Conservation (phyloP, 2,888 invertebrate species). For the Biston betularia region DNA sequence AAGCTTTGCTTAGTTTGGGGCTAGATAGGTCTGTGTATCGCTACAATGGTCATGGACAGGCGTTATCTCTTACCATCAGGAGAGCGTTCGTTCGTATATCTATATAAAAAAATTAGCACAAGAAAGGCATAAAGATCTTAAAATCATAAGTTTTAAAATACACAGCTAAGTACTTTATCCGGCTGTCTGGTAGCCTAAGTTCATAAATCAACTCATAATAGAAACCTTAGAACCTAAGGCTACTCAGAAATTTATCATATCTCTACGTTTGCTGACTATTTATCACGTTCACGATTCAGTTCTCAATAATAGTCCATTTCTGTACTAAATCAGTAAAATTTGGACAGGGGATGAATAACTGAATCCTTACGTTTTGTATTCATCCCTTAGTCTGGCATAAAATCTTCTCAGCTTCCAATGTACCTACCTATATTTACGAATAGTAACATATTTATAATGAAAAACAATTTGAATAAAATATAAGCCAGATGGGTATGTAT, state of each 20-base stretch:
- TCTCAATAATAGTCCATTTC: constrained; percentile 50
- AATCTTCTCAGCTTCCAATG: constrained; percentile 5
- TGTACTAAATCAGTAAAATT: constrained; percentile 56
- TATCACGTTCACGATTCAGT: constrained; percentile 59
- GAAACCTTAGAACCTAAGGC: constrained; percentile 2
- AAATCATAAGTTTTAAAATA: background rate
- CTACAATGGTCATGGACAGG: too few relatives aligned
- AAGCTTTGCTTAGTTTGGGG: too few relatives aligned
- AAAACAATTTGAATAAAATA: too few relatives aligned
- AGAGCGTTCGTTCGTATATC: too few relatives aligned
- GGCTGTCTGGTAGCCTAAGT: background rate
- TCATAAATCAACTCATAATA: constrained; percentile 1
- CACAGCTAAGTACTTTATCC: too few relatives aligned
- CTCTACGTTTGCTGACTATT: constrained; percentile 27
- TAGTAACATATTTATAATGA: too few relatives aligned
- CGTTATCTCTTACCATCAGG: too few relatives aligned
- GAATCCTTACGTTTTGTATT: constrained; percentile 42
- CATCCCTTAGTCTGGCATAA: constrained; percentile 34
- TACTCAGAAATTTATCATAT: constrained; percentile 22
- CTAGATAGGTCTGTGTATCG: too few relatives aligned
- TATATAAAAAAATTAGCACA: too few relatives aligned
- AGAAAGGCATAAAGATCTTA: background rate
- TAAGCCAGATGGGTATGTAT: too few relatives aligned
- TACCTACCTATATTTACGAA: background rate
- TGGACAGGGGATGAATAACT: constrained; percentile 53